A percentile compares a stretch with the other conserved stretches of the same genome.
These are phyloP conservation scores for Acropora tenuis DNA, from an alignment of 64 coral and sea anemone species.

Conservation along the genomic window DNA sequence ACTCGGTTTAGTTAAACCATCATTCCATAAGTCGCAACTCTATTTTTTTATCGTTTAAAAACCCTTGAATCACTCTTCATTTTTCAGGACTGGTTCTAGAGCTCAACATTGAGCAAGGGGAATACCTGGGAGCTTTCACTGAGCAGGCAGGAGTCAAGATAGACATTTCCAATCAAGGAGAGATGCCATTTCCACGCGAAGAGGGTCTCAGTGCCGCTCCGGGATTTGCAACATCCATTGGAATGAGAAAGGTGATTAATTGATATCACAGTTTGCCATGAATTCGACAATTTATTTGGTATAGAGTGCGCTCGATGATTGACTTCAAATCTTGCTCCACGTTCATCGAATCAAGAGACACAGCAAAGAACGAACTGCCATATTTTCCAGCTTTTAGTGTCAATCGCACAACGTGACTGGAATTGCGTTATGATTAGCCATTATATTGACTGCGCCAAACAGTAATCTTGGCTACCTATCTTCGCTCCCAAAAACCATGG, in stretches of 20 bases:
- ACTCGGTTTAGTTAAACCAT: neutral
- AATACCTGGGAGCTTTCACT: conserved; percentile 31
- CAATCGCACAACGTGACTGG: too few species aligned
- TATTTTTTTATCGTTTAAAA: neutral
- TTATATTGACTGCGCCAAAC: too few species aligned
- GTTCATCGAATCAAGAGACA: too few species aligned
- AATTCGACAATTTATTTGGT: too few species aligned
- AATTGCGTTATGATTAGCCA: too few species aligned
- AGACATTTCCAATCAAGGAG: conserved; percentile 48
- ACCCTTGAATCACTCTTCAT: neutral
- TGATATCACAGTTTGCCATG: neutral
- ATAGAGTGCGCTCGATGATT: too few species aligned
- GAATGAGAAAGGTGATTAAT: conserved; percentile 45
- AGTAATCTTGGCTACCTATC: too few species aligned
- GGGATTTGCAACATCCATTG: conserved; percentile 39
- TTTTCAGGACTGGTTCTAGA: conserved; percentile 17
- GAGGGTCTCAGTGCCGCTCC: conserved; percentile 47
- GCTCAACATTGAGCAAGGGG: conserved; percentile 26
- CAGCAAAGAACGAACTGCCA: too few species aligned
- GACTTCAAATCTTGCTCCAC: too few species aligned
- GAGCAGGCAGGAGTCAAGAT: conserved; percentile 29
- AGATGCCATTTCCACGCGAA: conserved; percentile 49
- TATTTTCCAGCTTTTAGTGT: too few species aligned
- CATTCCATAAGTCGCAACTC: neutral
- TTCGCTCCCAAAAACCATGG: too few species aligned